phyloP scores from a whole-genome alignment of 2,113 vertebrate genomes.

The Passer domesticus region DNA sequence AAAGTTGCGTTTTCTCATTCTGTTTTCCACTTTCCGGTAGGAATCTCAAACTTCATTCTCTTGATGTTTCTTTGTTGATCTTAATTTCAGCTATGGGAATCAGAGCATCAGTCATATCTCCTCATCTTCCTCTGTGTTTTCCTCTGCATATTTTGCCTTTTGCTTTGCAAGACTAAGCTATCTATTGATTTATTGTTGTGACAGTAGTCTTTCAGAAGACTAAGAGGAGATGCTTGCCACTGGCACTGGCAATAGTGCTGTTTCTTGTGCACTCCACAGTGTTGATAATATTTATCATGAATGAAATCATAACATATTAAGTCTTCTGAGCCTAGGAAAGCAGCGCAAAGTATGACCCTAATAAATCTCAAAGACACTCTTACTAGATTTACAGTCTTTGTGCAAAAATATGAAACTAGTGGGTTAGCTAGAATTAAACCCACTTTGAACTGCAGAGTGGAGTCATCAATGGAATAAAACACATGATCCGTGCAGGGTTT shows the following conservation, averaged over 20 bases:
- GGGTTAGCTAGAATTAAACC: conserved; percentile 13
- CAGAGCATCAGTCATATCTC: background rate
- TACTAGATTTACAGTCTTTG: background rate
- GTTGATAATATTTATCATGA: conserved; percentile 27
- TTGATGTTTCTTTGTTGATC: background rate
- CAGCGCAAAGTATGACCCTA: background rate
- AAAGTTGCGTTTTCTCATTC: background rate
- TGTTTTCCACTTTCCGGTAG: background rate
- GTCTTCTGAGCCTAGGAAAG: conserved; percentile 4
- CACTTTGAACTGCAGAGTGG: background rate
- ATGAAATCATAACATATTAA: conserved; percentile 9
- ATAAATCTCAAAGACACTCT: conserved; percentile 14
- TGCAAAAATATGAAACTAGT: background rate
- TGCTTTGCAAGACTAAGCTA: background rate
- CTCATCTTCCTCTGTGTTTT: background rate
- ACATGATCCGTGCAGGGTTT: background rate
- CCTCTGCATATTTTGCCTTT: background rate
- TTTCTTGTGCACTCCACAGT: background rate
- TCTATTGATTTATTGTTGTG: conserved; percentile 22
- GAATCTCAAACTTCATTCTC: background rate
- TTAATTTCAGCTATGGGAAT: background rate
- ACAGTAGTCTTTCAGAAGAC: conserved; percentile 14
- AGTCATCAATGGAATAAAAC: conserved; percentile 4
- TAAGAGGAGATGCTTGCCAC: conserved; percentile 13
- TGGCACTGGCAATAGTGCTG: background rate